phyloP scores from a whole-genome alignment of 2,888 invertebrate genomes.

The Drosophila tanythrix region DNA sequence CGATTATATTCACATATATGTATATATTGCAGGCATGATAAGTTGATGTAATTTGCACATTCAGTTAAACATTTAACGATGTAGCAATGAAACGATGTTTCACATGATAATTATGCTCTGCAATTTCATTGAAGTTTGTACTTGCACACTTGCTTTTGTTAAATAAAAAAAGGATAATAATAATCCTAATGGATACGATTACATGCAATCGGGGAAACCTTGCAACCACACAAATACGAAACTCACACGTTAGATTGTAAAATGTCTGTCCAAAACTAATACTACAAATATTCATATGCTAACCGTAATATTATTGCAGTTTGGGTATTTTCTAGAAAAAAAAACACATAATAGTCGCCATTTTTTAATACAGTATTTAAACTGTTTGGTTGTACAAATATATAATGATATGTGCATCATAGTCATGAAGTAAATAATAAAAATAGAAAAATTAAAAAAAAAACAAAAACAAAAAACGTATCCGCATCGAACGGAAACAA shows the following conservation, averaged over 20 bases:
- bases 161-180: background rate
- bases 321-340: background rate
- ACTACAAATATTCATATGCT: background rate
- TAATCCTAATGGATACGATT: background rate
- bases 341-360: background rate
- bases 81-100: background rate
- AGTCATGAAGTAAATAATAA: background rate
- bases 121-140: background rate
- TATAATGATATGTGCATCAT: conserved; percentile 1
- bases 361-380: background rate
- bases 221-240: background rate
- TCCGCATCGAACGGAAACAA: conserved; percentile 18
- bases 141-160: background rate
- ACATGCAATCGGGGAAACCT: background rate
- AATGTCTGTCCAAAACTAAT: background rate
- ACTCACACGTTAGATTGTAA: background rate
- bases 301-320: background rate
- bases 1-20: conserved; percentile 1
- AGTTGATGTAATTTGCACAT: conserved; percentile 17
- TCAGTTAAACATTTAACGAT: conserved; percentile 8
- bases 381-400: background rate
- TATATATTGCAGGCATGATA: conserved; percentile 3
- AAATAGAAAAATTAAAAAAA: background rate
- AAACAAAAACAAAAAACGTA: conserved; percentile 5
- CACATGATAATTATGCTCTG: background rate